phyloP scores from a whole-genome alignment of 2,797 vertebrate species.

The Urophycis tenuis region DNA sequence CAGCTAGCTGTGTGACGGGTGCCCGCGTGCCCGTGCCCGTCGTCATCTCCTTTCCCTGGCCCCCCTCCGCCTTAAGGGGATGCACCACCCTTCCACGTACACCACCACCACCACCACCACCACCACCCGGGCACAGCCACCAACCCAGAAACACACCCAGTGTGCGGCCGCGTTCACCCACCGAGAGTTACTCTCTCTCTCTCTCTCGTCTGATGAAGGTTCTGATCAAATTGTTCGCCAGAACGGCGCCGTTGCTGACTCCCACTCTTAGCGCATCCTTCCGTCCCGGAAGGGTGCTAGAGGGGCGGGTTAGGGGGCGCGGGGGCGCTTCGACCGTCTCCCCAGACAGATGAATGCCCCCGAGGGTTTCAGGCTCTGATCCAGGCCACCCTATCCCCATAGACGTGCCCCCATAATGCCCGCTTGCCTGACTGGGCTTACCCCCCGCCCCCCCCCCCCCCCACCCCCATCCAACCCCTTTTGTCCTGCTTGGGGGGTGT shows the following conservation, averaged over 20 bases:
- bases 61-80: no score
- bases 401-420: conserved; percentile 55
- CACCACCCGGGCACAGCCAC: no score
- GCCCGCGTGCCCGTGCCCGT: neutral
- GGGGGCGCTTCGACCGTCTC: conserved; percentile 25
- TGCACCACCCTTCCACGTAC: neutral
- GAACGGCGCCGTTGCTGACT: neutral
- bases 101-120: neutral
- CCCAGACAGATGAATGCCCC: conserved; percentile 35
- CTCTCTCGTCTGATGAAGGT: neutral
- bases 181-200: neutral
- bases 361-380: conserved; percentile 45
- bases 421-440: conserved; percentile 53
- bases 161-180: neutral
- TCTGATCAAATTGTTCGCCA: neutral
- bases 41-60: neutral
- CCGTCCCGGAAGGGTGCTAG: neutral
- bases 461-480: conserved; percentile 31
- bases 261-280: neutral
- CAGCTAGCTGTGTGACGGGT: conserved; percentile 1
- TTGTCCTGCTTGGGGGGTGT: conserved; percentile 33
- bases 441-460: conserved; percentile 8
- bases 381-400: conserved; percentile 45
- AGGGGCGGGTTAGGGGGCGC: conserved; percentile 8
- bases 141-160: neutral